These are phyloP conservation scores for Luidia sarsii DNA, from an alignment of 53 echinoderm and acorn worm genomes.

Conservation along the genomic window DNA sequence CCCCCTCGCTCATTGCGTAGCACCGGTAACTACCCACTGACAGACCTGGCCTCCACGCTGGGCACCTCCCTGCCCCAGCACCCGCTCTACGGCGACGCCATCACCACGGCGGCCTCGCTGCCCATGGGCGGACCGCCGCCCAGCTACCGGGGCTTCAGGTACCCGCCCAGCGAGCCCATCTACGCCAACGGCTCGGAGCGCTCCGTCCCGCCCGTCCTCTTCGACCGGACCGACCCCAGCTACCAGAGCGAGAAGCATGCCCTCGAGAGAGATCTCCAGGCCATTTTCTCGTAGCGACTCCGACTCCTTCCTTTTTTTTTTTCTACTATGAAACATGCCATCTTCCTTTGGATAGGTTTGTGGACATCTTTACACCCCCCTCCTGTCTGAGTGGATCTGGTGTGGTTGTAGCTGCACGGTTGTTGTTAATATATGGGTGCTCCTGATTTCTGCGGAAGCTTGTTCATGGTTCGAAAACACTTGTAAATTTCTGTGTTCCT, in stretches of 20 bases:
- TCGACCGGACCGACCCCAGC: not conserved
- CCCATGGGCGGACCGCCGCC: not conserved
- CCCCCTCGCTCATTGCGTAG: no score
- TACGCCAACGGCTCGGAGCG: constrained; percentile 19
- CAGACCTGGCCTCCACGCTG: constrained; percentile 3
- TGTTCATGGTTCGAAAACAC: no score
- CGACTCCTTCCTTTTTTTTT: no score
- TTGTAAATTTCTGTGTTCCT: no score
- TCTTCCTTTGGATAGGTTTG: not conserved
- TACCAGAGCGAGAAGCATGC: constrained; percentile 21
- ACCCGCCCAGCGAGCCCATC: constrained; percentile 17
- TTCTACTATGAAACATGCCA: not conserved
- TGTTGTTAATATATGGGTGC: no score
- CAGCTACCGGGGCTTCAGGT: constrained; percentile 20
- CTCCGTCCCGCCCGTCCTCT: not conserved
- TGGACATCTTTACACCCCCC: not conserved
- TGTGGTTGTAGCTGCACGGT: no score
- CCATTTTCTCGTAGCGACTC: constrained; percentile 33
- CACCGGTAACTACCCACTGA: not conserved
- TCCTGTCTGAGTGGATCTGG: no score
- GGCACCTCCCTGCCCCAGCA: no score
- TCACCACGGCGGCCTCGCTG: not conserved
- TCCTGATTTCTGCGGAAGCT: no score
- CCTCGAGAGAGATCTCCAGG: constrained; percentile 38
- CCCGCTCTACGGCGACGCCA: constrained; percentile 14